These are phyloP conservation scores for Squalus acanthias DNA, from an alignment of 2,797 vertebrate genomes.

Conservation along the genomic window DNA sequence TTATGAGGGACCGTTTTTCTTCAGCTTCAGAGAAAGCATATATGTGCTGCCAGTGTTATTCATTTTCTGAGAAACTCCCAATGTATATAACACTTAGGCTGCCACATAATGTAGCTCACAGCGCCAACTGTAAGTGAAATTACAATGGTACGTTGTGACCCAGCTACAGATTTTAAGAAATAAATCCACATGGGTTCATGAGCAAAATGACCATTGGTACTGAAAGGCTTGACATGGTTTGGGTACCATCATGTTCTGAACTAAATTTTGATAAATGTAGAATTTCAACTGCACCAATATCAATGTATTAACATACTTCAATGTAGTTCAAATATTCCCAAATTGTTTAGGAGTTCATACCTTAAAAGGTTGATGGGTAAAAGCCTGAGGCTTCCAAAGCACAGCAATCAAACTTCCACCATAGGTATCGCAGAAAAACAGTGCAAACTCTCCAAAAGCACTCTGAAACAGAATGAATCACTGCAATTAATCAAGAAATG, in stretches of 20 bases:
- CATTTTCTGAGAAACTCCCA: background rate
- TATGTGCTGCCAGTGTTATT: background rate
- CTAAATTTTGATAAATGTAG: background rate
- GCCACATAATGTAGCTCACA: no score
- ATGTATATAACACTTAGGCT: background rate
- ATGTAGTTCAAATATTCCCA: background rate
- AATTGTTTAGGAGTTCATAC: slow-evolving; percentile 50
- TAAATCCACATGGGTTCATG: background rate
- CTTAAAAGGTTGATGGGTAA: slow-evolving; percentile 78
- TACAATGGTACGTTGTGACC: background rate
- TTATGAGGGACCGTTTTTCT: background rate
- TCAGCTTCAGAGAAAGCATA: background rate
- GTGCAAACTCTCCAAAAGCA: slow-evolving; percentile 75
- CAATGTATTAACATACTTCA: background rate
- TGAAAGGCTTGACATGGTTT: background rate
- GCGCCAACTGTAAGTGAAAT: background rate
- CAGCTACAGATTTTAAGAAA: background rate
- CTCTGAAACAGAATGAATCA: slow-evolving; percentile 58
- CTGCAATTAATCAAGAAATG: background rate
- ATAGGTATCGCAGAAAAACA: slow-evolving; percentile 87
- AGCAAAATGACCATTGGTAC: background rate
- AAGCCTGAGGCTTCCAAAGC: slow-evolving; percentile 89
- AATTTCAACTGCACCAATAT: background rate
- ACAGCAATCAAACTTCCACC: slow-evolving; percentile 84
- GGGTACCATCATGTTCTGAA: background rate